Percentiles rank a stretch among this genome's conserved stretches.
These are phyloP conservation scores for Hedya salicella DNA, from an alignment of 2,888 invertebrate genomes.

Conservation along the genomic window DNA sequence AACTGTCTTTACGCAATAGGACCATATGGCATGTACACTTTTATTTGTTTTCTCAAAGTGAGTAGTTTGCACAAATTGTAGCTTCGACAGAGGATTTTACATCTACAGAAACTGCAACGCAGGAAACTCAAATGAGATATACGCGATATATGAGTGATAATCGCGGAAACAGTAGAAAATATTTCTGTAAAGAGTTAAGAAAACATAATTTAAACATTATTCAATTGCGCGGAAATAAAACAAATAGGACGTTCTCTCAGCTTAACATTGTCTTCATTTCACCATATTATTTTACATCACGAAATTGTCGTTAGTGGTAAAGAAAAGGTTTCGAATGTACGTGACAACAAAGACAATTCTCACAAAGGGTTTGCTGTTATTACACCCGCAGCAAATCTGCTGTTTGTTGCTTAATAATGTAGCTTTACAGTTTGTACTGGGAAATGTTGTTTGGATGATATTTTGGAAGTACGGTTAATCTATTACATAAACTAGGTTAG, in stretches of 20 bases:
- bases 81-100: no score
- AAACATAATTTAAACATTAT: no score
- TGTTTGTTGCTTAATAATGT: slow-evolving; percentile 22
- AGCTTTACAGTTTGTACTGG: not conserved
- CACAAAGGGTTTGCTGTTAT: slow-evolving; percentile 45
- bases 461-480: not conserved
- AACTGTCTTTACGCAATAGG: no score
- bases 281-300: slow-evolving; percentile 20
- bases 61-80: no score
- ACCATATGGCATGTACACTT: no score
- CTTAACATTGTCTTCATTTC: slow-evolving; percentile 10
- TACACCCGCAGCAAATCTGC: slow-evolving; percentile 38
- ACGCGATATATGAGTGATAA: no score
- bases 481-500: not conserved
- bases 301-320: slow-evolving; percentile 31
- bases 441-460: not conserved
- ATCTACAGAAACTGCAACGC: no score
- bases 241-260: not conserved
- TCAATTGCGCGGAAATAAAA: not conserved
- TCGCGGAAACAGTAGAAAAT: no score
- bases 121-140: no score
- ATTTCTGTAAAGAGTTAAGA: no score
- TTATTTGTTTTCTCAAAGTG: no score
- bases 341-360: slow-evolving; percentile 44
- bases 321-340: slow-evolving; percentile 38